Evolutionary conservation across 2,888 invertebrate genomes (phyloP).

Genomic region (Ferdinandea cuprea): DNA sequence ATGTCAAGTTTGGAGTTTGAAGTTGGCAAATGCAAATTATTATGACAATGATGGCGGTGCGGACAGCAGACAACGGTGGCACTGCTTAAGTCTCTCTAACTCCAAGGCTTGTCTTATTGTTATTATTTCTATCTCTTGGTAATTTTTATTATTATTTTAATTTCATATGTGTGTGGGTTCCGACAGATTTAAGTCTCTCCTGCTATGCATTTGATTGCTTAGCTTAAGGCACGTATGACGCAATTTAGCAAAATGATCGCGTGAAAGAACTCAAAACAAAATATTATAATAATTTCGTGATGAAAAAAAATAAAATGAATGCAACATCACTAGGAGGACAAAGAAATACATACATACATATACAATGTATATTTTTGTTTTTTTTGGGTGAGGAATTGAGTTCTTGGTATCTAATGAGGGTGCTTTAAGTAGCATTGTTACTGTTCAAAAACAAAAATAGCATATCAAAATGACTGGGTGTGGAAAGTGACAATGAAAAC

Average conservation of each 20-base stretch:
- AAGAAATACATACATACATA: neutral
- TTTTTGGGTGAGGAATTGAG: constrained; percentile 36
- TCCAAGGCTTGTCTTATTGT: constrained; percentile 30
- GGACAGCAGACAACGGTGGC: too few relatives aligned
- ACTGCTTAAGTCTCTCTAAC: neutral
- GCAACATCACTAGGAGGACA: constrained; percentile 1
- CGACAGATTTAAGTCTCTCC: constrained; percentile 18
- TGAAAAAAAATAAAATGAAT: constrained; percentile 1
- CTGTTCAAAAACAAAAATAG: constrained; percentile 17
- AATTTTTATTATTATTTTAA: constrained; percentile 20
- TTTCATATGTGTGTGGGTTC: constrained; percentile 34
- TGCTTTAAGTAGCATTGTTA: constrained; percentile 59
- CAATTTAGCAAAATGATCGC: constrained; percentile 36
- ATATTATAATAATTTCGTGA: constrained; percentile 46
- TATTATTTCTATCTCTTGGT: constrained; percentile 18
- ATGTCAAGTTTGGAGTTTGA: constrained; percentile 47
- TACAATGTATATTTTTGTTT: neutral
- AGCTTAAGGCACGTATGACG: constrained; percentile 44
- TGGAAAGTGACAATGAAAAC: constrained; percentile 68
- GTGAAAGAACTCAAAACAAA: constrained; percentile 35
- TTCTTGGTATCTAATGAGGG: constrained; percentile 43
- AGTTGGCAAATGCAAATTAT: constrained; percentile 15
- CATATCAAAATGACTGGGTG: constrained; percentile 48
- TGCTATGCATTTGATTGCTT: constrained; percentile 7
- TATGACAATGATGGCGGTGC: neutral